These are phyloP conservation scores for Spodoptera littoralis DNA, from an alignment of 2,888 invertebrate species.

Conservation along the genomic window DNA sequence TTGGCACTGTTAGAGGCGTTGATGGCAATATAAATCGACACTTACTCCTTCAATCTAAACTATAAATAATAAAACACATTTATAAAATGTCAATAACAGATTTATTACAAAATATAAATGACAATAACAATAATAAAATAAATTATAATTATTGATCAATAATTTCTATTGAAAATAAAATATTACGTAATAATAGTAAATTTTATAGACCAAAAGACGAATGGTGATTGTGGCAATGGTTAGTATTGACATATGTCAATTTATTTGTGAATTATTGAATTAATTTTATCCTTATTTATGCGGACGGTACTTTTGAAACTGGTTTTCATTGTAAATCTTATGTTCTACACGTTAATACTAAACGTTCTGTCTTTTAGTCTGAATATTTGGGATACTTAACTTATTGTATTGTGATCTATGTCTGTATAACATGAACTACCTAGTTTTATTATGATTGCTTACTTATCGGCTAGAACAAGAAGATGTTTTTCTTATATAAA, in stretches of 20 bases:
- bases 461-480: neutral
- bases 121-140: conserved; percentile 25
- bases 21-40: conserved; percentile 22
- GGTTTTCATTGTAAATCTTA: conserved; percentile 72
- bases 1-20: conserved; percentile 14
- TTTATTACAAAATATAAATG: conserved; percentile 28
- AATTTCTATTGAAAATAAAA: conserved; percentile 30
- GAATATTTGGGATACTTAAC: conserved; percentile 76
- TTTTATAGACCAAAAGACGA: conserved; percentile 38
- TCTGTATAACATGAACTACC: conserved; percentile 29
- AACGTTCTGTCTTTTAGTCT: conserved; percentile 74
- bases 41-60: conserved; percentile 18
- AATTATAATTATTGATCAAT: conserved; percentile 29
- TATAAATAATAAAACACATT: conserved; percentile 23
- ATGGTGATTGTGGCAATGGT: conserved; percentile 35
- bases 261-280: conserved; percentile 40
- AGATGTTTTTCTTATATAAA: neutral
- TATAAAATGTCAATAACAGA: conserved; percentile 26
- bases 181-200: conserved; percentile 18
- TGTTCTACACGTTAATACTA: conserved; percentile 72
- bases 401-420: conserved; percentile 64
- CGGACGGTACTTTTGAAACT: conserved; percentile 73
- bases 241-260: conserved; percentile 39
- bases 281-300: conserved; percentile 56
- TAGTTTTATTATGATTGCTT: too few relatives aligned